Conservation (phyloP, 2,888 invertebrate genomes). For the Scaptomyza reducta region DNA sequence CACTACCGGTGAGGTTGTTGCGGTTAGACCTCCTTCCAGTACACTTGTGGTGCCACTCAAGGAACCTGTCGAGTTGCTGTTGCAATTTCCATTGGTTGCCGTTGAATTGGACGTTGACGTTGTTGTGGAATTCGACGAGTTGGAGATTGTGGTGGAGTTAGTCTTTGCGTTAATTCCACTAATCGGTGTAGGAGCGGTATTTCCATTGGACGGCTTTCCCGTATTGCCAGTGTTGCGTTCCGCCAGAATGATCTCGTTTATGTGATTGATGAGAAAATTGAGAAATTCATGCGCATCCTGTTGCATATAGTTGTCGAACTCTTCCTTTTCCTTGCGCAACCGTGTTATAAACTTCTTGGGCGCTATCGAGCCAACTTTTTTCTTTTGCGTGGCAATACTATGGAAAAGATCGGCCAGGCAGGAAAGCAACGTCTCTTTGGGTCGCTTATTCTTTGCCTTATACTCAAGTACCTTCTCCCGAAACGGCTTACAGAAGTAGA, state of each 20-base stretch:
- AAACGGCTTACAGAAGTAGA: conserved; percentile 99
- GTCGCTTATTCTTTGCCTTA: conserved; percentile 97
- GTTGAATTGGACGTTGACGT: conserved; percentile 76
- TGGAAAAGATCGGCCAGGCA: conserved; percentile 99
- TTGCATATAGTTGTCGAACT: conserved; percentile 99
- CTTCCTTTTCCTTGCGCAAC: conserved; percentile 98
- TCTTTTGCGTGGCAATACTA: conserved; percentile 99
- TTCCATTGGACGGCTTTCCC: conserved; percentile 27
- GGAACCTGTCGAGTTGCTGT: conserved; percentile 79
- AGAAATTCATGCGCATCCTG: conserved; percentile 99
- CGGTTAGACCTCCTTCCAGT: conserved; percentile 59
- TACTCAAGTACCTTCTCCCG: conserved; percentile 99
- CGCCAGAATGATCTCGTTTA: conserved; percentile 98
- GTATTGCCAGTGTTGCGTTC: conserved; percentile 81
- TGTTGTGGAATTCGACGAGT: conserved; percentile 75
- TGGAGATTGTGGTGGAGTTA: conserved; percentile 64
- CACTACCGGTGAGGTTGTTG: conserved; percentile 70
- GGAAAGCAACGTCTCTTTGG: conserved; percentile 98
- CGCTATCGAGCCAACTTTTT: conserved; percentile 99
- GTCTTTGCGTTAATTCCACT: conserved; percentile 42
- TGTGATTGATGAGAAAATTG: conserved; percentile 99
- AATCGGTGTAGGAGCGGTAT: neutral
- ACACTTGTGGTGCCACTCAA: conserved; percentile 73
- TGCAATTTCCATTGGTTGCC: conserved; percentile 76
- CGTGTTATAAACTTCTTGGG: conserved; percentile 99